phyloP scores from a whole-genome alignment of 2,797 vertebrate species.

The Nothura maculosa region DNA sequence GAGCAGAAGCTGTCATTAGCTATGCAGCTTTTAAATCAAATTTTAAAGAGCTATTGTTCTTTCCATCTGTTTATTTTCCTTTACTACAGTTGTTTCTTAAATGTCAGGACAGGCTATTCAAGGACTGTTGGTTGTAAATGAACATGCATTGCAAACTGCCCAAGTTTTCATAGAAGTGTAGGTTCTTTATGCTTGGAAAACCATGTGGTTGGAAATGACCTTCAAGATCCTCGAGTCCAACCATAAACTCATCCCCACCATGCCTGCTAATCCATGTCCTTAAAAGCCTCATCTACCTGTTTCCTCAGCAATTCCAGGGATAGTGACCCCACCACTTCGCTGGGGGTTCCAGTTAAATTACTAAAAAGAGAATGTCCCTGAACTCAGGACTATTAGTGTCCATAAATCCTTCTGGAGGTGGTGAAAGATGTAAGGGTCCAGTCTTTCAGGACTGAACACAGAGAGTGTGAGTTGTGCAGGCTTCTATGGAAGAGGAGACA shows the following conservation, averaged over 20 bases:
- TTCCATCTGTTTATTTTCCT: constrained; percentile 17
- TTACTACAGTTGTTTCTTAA: constrained; percentile 48
- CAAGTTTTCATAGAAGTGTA: background rate
- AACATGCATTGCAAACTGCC: constrained; percentile 48
- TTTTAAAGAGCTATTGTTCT: constrained; percentile 24
- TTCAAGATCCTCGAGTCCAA: too few relatives aligned
- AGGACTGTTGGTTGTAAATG: constrained; percentile 25
- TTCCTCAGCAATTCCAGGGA: too few relatives aligned
- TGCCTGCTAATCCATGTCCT: too few relatives aligned
- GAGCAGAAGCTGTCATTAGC: background rate
- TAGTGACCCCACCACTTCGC: too few relatives aligned
- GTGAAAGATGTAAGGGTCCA: background rate
- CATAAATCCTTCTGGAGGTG: background rate
- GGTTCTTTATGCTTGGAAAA: too few relatives aligned
- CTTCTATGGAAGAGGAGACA: background rate
- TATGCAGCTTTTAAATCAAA: background rate
- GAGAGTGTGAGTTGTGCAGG: background rate
- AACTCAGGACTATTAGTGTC: background rate
- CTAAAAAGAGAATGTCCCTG: background rate
- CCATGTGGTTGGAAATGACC: too few relatives aligned
- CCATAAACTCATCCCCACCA: too few relatives aligned
- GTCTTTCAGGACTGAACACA: background rate
- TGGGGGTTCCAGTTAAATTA: background rate
- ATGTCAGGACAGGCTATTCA: constrained; percentile 20
- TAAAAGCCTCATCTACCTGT: too few relatives aligned